These are phyloP conservation scores for Pygoscelis antarcticus DNA, from an alignment of 2,113 vertebrate genomes.

Conservation along the genomic window DNA sequence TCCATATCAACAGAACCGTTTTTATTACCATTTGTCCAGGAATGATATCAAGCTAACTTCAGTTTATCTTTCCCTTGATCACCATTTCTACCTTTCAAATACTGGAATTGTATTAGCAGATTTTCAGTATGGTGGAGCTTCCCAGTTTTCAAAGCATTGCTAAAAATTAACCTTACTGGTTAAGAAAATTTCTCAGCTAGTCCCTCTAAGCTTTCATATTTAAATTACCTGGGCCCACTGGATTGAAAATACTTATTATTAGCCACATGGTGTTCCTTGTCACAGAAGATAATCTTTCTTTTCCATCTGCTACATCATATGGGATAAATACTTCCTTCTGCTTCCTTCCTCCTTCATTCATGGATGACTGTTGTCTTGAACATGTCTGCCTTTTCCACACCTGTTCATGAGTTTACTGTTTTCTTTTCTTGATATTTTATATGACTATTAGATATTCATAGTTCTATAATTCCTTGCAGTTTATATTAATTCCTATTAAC, in stretches of 20 bases:
- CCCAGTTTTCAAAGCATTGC: neutral
- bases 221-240: neutral
- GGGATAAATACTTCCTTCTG: neutral
- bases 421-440: neutral
- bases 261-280: neutral
- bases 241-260: neutral
- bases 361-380: neutral
- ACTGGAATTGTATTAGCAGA: neutral
- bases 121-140: neutral
- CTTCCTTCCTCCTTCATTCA: neutral
- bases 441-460: neutral
- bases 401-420: neutral
- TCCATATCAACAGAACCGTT: fast-evolving
- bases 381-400: neutral
- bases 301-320: neutral
- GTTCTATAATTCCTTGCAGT: neutral
- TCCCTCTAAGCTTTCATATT: neutral
- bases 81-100: neutral
- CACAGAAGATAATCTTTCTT: neutral
- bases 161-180: neutral
- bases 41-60: neutral
- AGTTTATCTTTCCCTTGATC: neutral
- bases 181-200: neutral
- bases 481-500: neutral
- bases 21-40: neutral